Base-by-base conservation (phyloP, 2,888 invertebrate genomes). In the Myopa tessellatipennis region DNA sequence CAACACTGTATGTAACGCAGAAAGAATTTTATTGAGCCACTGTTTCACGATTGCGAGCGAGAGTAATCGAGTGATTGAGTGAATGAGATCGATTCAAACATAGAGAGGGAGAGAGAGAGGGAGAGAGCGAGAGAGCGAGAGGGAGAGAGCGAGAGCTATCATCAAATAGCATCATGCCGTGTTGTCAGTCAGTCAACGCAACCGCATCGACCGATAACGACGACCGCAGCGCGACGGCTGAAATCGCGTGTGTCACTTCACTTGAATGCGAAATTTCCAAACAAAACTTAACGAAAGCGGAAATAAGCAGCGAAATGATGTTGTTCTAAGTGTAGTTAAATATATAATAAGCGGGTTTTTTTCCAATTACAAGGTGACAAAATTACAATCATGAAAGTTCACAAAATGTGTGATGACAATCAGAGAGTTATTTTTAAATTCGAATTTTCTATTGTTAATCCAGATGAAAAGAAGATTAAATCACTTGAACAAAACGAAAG, bases 161-260 rank as follows among this genome's bases (percentile, higher is more conserved):
- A 26, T 18, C 61, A 10, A 18, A 26, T 10, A 61, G 61, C 65
- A 38, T 65, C 34, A 4, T 6, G 10, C 10, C 45, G 45, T 45
- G 40, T 14, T 34, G 45, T 14, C 60, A 18, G 68, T 83, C 80
- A 85, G 85, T 84, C 80, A 80, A 80, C 77, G 79, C 79, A 76
- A 81, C 76, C 70, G 80, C 81, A 83, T 82, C 83, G 84, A 84
- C 80, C 80, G 80, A 82, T 78, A 82, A 83, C 83, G 83, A 82
- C 83, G 83, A 82, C 83, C 84, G 83, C 83, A 82, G 79, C 81
- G 83, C 83, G 82, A 81, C 82, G 82, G 81, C 10, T 26, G 34
- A 45, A 45, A 73, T 73, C 73, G 73, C 18, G 73, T 45, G 26
- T 26, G n/a, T 40, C 8, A 40, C 4, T 6, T 2, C 45, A 45